Base-by-base conservation (phyloP, 2,113 vertebrate species). In the Pseudorectes ferrugineus region DNA sequence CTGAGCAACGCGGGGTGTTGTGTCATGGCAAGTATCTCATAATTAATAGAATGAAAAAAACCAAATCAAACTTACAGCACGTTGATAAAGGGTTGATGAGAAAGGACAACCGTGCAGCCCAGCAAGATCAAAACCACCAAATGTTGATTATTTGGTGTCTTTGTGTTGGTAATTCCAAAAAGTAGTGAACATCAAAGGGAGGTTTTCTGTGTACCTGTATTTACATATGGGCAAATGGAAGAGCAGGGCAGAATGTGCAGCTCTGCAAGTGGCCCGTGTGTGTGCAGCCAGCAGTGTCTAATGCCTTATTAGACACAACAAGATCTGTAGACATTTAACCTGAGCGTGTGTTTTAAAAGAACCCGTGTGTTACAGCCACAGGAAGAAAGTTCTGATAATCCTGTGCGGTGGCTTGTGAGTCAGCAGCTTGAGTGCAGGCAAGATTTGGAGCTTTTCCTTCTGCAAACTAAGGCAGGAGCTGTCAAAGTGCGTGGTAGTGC, bases 131-230 rank as follows among this genome's bases (percentile, higher is more conserved):
- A 11, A 28, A 22, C 2, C 67, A 21, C 43, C 38, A 28, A 43
- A 16, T 8, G 52, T 3, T 28, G 14, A 7, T 42, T 40, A 5
- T 35, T 74, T 26, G 38, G 18, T 24, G 3, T 23, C 35, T 55
- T 59, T 5, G 29, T 12, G 33, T 3, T 29, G 58, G 33, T 31
- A 2, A 6, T 59, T n/a, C 28, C 17, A 8, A 21, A 25, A 33
- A 6, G 31, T 0, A 5, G 26, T 1, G 22, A 12, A 2, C n/a
- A 40, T 49, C 9, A 8, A 36, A 61, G 51, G 18, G 46, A 18
- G 28, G 14, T 11, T 38, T n/a, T 61, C 6, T n/a, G 0, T 9
- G 7, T 4, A 3, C 17, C 10, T 17, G 4, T 43, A 0, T n/a
- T 17, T 8, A 40, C 22, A 14, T 8, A 0, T 2, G n/a, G 22